These are phyloP conservation scores for Pristionchus japonicus DNA, from an alignment of 2,888 invertebrate species.

Conservation along the genomic window DNA sequence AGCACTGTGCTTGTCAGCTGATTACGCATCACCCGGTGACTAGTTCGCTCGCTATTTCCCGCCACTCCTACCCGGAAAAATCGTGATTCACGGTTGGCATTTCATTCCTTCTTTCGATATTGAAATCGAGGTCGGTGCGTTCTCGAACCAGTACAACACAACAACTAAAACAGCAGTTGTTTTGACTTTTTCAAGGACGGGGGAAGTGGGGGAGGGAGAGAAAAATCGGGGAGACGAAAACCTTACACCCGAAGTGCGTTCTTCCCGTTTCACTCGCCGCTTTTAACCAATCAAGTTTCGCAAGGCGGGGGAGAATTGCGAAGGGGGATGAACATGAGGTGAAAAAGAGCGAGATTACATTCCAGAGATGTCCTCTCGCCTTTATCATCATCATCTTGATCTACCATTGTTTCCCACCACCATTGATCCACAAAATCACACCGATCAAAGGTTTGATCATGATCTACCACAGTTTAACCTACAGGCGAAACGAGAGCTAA, in stretches of 20 bases:
- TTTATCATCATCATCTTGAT: not conserved
- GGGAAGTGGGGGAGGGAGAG: not conserved
- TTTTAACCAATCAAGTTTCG: constrained; percentile 8
- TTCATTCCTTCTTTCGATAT: not conserved
- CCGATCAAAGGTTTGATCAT: too few relatives aligned
- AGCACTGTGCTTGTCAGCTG: not conserved
- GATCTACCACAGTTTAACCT: too few relatives aligned
- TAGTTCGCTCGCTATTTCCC: not conserved
- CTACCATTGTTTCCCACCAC: not conserved
- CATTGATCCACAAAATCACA: not conserved
- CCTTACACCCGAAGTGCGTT: not conserved
- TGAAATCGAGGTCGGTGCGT: not conserved
- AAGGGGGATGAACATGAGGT: not conserved
- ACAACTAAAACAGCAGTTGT: not conserved
- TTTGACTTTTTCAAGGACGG: not conserved
- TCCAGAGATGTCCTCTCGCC: not conserved
- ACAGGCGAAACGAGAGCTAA: too few relatives aligned
- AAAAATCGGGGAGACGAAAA: not conserved
- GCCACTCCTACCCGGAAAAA: not conserved
- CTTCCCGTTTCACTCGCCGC: not conserved
- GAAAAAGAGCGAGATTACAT: not conserved
- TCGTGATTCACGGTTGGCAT: not conserved
- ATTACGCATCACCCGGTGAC: not conserved
- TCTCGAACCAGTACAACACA: constrained; percentile 1
- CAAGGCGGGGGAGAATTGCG: not conserved